phyloP scores from a whole-genome alignment of 2,888 invertebrate genomes.

The Dynastes hyllus region DNA sequence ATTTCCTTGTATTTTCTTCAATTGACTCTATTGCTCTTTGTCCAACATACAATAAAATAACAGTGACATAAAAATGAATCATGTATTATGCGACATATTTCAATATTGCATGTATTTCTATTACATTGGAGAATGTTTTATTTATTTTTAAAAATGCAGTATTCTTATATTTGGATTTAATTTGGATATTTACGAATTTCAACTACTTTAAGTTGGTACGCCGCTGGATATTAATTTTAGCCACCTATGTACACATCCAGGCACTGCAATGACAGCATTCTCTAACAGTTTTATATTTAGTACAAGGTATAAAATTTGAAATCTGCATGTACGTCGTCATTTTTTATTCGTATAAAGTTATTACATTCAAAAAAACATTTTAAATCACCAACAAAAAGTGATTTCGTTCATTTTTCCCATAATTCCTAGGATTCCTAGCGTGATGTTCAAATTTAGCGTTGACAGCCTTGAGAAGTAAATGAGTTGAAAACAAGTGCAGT shows the following conservation, averaged over 20 bases:
- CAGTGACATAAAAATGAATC: too few relatives aligned
- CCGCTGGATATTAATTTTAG: conserved; percentile 4
- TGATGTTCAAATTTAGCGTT: conserved; percentile 42
- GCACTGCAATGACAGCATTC: background rate
- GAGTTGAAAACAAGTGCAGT: conserved; percentile 37
- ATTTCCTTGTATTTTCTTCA: too few relatives aligned
- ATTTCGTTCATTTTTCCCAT: conserved; percentile 7
- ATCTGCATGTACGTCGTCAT: too few relatives aligned
- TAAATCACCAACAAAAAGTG: background rate
- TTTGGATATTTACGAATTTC: too few relatives aligned
- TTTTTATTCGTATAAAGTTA: background rate
- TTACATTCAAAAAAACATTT: background rate
- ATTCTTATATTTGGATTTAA: too few relatives aligned
- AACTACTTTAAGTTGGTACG: background rate
- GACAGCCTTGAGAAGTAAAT: conserved; percentile 16
- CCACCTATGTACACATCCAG: background rate
- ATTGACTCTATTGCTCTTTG: too few relatives aligned
- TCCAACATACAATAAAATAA: too few relatives aligned
- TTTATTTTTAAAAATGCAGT: too few relatives aligned
- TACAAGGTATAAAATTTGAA: background rate
- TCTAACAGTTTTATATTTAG: background rate
- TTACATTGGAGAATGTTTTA: too few relatives aligned
- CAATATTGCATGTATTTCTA: too few relatives aligned
- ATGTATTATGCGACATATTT: too few relatives aligned
- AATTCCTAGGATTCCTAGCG: conserved; percentile 14